phyloP scores from a whole-genome alignment of 2,888 invertebrate genomes.

The Calameuta idolon region DNA sequence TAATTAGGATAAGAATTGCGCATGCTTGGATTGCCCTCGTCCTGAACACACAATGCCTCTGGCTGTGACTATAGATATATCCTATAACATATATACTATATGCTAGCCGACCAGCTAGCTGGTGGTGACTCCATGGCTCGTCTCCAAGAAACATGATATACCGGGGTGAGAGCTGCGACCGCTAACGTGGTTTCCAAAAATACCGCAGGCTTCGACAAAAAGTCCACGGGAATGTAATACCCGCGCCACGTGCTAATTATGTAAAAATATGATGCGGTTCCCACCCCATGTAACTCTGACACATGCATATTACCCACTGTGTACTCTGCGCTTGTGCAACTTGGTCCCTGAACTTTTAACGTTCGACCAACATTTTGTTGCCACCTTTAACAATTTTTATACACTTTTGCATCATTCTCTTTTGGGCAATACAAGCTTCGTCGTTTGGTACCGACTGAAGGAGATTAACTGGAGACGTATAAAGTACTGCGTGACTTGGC shows the following conservation, averaged over 20 bases:
- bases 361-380: background rate
- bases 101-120: constrained; percentile 25
- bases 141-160: constrained; percentile 66
- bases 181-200: constrained; percentile 63
- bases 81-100: background rate
- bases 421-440: background rate
- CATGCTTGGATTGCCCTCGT: constrained; percentile 37
- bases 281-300: background rate
- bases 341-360: background rate
- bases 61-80: constrained; percentile 13
- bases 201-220: constrained; percentile 60
- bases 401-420: background rate
- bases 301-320: background rate
- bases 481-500: background rate
- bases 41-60: constrained; percentile 35
- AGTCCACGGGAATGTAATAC: constrained; percentile 41
- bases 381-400: background rate
- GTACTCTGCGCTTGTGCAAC: background rate
- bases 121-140: constrained; percentile 48
- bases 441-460: background rate
- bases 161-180: constrained; percentile 47
- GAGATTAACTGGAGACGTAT: background rate
- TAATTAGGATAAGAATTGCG: constrained; percentile 64
- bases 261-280: constrained; percentile 65
- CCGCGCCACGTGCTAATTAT: constrained; percentile 65